phyloP scores from a whole-genome alignment of 2,888 invertebrate species.

The Lepeophtheirus nordmannii region DNA sequence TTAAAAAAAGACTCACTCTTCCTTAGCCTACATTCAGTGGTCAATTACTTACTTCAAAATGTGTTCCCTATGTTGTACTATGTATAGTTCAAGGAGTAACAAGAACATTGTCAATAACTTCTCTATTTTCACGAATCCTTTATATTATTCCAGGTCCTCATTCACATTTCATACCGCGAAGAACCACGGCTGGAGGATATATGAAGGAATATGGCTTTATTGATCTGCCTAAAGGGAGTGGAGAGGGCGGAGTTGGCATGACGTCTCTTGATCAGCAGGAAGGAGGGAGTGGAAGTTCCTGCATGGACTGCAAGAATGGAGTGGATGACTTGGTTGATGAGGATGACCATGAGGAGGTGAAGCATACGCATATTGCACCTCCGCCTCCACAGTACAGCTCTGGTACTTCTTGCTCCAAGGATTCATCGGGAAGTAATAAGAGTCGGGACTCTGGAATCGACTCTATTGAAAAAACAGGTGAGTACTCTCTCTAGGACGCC shows the following conservation, averaged over 20 bases:
- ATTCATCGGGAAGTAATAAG: not conserved
- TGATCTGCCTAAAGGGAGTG: not conserved
- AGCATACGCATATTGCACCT: not conserved
- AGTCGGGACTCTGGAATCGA: not conserved
- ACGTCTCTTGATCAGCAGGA: not conserved
- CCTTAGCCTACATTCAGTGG: no score
- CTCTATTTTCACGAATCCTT: no score
- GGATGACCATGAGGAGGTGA: not conserved
- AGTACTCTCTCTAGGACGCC: not conserved
- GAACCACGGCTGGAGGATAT: not conserved
- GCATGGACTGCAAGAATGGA: not conserved
- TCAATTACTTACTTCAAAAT: no score
- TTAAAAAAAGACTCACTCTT: no score
- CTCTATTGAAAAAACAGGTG: not conserved
- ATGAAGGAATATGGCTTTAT: not conserved
- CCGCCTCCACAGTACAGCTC: not conserved
- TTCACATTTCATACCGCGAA: not conserved
- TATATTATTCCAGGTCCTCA: not conserved
- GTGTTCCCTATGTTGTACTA: no score
- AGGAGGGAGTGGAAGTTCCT: not conserved
- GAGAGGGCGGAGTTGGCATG: no score
- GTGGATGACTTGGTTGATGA: not conserved
- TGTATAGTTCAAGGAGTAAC: no score
- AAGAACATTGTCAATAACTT: no score
- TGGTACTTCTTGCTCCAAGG: slow-evolving; percentile 5